Conservation (phyloP, 2,888 invertebrate species). For the Aproaerema taeniolella region DNA sequence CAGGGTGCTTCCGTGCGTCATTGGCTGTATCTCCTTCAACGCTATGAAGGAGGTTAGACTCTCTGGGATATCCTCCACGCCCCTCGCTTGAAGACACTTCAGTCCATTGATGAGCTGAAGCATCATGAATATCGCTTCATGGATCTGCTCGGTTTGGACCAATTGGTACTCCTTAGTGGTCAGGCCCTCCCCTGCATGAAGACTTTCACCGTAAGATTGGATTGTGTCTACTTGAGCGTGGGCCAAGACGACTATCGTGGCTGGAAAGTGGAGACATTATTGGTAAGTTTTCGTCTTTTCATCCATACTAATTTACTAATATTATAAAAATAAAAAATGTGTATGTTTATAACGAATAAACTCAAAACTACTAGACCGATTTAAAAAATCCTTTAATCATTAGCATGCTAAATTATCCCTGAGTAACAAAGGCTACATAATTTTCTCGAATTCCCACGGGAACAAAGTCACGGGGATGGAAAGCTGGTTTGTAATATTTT, state of each 20-base stretch:
- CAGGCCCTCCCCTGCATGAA: slow-evolving; percentile 75
- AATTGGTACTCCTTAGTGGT: slow-evolving; percentile 57
- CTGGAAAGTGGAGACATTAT: slow-evolving; percentile 54
- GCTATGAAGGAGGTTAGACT: slow-evolving; percentile 85
- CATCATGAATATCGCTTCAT: slow-evolving; percentile 86
- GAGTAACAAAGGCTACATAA: too few species aligned
- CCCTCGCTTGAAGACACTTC: slow-evolving; percentile 89
- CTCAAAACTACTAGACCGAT: too few species aligned
- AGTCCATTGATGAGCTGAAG: slow-evolving; percentile 89
- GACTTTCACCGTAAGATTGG: slow-evolving; percentile 80
- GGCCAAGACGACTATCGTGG: slow-evolving; percentile 86
- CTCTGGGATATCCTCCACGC: slow-evolving; percentile 86
- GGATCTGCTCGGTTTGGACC: slow-evolving; percentile 70
- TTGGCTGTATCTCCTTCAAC: slow-evolving; percentile 74
- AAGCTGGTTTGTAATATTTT: too few species aligned
- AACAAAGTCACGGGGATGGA: too few species aligned
- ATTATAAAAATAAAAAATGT: too few species aligned
- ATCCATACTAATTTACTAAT: too few species aligned
- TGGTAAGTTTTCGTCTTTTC: not conserved
- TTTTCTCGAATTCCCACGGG: too few species aligned
- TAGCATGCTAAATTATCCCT: too few species aligned
- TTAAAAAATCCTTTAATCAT: too few species aligned
- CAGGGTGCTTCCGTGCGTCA: slow-evolving; percentile 39
- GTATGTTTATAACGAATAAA: too few species aligned
- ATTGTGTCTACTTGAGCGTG: slow-evolving; percentile 86